Conservation (phyloP, 1,140 invertebrate genomes). For the Chironomus striatipennis region DNA sequence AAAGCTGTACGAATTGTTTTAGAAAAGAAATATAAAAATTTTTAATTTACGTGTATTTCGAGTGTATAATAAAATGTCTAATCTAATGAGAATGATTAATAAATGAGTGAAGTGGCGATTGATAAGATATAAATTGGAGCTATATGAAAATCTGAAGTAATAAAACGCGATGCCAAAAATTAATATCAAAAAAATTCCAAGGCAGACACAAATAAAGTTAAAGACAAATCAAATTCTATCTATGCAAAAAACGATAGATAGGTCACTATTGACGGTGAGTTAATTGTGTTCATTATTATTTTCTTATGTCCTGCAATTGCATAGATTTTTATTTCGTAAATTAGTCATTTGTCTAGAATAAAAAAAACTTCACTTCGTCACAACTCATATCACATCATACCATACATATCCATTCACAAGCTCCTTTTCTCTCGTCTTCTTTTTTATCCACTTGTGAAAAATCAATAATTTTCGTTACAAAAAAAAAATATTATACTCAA, state of each 20-base stretch:
- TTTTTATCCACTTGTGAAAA: background rate
- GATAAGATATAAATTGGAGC: conserved; percentile 6
- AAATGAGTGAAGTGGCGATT: background rate
- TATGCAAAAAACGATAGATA: conserved; percentile 17
- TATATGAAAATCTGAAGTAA: background rate
- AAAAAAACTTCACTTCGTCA: no score
- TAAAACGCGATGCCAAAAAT: conserved; percentile 10
- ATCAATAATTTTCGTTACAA: background rate
- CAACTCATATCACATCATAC: background rate
- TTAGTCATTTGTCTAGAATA: background rate
- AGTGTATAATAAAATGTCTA: background rate
- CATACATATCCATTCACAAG: background rate
- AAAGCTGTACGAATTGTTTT: no score
- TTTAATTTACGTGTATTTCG: no score
- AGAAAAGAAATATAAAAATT: no score
- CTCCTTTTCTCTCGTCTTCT: background rate
- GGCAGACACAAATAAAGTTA: background rate
- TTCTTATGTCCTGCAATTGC: background rate
- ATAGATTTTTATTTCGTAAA: background rate
- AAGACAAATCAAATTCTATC: conserved; percentile 1
- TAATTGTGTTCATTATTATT: background rate
- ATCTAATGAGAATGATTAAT: background rate
- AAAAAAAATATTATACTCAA: background rate
- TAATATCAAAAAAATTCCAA: conserved; percentile 5
- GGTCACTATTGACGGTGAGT: background rate